phyloP scores from a whole-genome alignment of 2,888 invertebrate species.

The Tridacna gigas region DNA sequence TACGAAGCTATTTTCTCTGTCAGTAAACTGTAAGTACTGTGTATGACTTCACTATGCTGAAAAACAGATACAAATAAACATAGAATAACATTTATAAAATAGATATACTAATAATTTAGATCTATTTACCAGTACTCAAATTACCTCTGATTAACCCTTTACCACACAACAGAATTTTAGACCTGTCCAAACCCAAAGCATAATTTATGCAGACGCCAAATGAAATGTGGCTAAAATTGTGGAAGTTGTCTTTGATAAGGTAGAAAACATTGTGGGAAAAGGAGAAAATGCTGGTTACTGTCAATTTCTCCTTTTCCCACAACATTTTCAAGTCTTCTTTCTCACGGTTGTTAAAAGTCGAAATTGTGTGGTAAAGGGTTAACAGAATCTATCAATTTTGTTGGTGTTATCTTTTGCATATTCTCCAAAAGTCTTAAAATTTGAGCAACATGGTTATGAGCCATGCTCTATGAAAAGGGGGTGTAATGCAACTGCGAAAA shows the following conservation, averaged over 20 bases:
- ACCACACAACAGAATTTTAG: too few relatives aligned
- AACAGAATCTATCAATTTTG: too few relatives aligned
- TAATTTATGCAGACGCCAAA: background rate
- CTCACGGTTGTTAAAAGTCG: too few relatives aligned
- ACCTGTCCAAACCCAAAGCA: background rate
- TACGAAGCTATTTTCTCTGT: constrained; percentile 92
- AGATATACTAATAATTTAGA: background rate
- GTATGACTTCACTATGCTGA: constrained; percentile 94
- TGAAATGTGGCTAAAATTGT: too few relatives aligned
- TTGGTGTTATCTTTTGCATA: too few relatives aligned
- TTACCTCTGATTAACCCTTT: background rate
- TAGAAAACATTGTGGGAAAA: background rate
- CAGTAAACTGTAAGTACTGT: constrained; percentile 91
- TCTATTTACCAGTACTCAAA: background rate
- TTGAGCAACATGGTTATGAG: too few relatives aligned
- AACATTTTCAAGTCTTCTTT: background rate
- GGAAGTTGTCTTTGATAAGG: too few relatives aligned
- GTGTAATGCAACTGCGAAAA: too few relatives aligned
- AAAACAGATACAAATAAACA: constrained; percentile 22
- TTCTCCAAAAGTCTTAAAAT: too few relatives aligned
- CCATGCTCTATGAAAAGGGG: too few relatives aligned
- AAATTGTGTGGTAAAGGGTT: too few relatives aligned
- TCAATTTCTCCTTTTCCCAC: background rate
- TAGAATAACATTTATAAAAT: background rate
- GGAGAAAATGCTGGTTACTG: background rate